Percentiles rank a stretch among this genome's conserved stretches.
Conservation (phyloP, 2,797 vertebrate genomes). For the Eremophila alpestris region DNA sequence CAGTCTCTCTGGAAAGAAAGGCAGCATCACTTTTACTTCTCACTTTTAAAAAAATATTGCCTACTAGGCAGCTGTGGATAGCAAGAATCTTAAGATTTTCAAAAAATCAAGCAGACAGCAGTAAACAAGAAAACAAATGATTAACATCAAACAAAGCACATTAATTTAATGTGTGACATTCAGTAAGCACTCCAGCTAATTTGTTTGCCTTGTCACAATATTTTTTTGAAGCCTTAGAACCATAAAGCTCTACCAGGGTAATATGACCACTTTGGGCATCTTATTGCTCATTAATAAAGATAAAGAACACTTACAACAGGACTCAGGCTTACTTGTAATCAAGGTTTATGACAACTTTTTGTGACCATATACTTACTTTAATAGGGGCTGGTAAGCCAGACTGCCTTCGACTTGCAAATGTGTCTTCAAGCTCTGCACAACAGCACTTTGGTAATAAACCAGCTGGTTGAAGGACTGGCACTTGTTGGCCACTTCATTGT, state of each 20-base stretch:
- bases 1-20: neutral
- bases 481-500: conserved; percentile 87
- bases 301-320: neutral
- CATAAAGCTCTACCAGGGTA: neutral
- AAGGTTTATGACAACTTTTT: neutral
- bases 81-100: neutral
- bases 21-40: neutral
- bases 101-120: neutral
- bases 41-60: neutral
- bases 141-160: neutral
- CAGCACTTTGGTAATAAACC: conserved; percentile 90
- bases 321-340: neutral
- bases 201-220: neutral
- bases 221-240: neutral
- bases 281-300: neutral
- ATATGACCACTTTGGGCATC: neutral
- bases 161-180: neutral
- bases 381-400: conserved; percentile 89
- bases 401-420: conserved; percentile 87
- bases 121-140: neutral
- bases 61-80: neutral
- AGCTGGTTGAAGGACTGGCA: conserved; percentile 96
- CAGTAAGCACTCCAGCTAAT: neutral
- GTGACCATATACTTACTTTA: conserved; percentile 86
- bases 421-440: conserved; percentile 90